A percentile compares a stretch with the other conserved stretches of the same genome.
Conservation (phyloP, 2,113 vertebrate species). For the Dinomys branickii region DNA sequence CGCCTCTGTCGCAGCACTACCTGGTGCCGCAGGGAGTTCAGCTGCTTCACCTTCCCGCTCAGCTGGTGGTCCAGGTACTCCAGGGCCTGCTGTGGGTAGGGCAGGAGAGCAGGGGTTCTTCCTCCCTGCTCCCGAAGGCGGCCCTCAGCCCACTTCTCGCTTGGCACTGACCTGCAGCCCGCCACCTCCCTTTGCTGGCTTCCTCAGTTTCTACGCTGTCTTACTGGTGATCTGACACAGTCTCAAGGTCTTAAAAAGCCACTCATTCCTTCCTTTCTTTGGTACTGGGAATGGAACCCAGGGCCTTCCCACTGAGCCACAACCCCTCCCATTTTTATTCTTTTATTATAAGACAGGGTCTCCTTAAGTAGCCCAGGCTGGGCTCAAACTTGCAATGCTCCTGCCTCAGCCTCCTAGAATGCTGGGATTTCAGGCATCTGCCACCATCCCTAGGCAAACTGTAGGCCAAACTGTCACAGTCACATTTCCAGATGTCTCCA, state of each 20-base stretch:
- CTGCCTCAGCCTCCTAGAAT: not conserved
- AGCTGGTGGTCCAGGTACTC: slow-evolving; percentile 87
- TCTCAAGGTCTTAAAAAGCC: not conserved
- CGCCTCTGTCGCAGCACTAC: slow-evolving; percentile 79
- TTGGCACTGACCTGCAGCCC: not conserved
- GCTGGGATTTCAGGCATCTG: not conserved
- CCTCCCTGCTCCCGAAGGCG: not conserved
- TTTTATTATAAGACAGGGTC: not conserved
- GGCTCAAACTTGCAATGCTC: not conserved
- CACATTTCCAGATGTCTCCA: not conserved
- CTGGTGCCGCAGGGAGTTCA: slow-evolving; percentile 88
- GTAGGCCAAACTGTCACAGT: not conserved
- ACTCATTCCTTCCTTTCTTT: not conserved
- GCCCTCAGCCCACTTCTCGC: not conserved
- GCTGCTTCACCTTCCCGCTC: slow-evolving; percentile 87
- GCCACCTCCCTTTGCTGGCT: not conserved
- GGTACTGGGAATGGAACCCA: not conserved
- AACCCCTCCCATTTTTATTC: not conserved
- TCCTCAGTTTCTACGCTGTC: not conserved
- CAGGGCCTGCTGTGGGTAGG: slow-evolving; percentile 66
- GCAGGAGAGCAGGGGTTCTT: not conserved
- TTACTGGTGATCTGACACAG: not conserved
- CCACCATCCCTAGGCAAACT: not conserved
- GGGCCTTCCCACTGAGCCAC: not conserved
- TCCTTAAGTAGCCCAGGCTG: not conserved